Evolutionary conservation across 2,888 invertebrate genomes (phyloP).

Genomic region (Dromius quadrimaculatus): DNA sequence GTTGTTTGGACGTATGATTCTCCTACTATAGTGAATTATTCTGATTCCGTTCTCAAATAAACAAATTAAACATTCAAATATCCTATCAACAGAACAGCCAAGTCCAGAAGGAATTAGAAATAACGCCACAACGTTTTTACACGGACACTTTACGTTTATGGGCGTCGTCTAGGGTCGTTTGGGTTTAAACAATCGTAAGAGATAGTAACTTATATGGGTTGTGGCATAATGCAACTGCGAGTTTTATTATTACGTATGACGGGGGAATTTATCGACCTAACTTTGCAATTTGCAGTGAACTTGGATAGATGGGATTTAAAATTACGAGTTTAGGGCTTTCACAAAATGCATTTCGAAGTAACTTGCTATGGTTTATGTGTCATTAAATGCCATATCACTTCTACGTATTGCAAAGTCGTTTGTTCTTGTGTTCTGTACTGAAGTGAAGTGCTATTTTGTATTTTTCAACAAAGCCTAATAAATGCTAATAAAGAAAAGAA

Average conservation of each 20-base stretch:
- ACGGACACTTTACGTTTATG: slow-evolving; percentile 20
- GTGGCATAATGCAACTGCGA: slow-evolving; percentile 27
- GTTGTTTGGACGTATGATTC: too few species aligned
- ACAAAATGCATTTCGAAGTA: slow-evolving; percentile 11
- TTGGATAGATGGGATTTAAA: slow-evolving; percentile 27
- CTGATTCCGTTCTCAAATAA: too few species aligned
- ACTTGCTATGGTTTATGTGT: slow-evolving; percentile 15
- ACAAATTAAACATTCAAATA: slow-evolving; percentile 40
- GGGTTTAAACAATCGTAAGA: slow-evolving; percentile 33
- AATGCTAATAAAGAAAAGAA: too few species aligned
- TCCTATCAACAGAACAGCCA: slow-evolving; percentile 25
- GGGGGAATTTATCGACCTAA: slow-evolving; percentile 24
- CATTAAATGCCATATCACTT: too few species aligned
- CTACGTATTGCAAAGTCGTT: too few species aligned
- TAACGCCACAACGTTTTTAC: slow-evolving; percentile 29
- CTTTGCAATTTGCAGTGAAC: slow-evolving; percentile 36
- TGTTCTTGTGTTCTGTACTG: background rate
- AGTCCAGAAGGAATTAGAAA: slow-evolving; percentile 32
- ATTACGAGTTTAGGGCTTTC: slow-evolving; percentile 1
- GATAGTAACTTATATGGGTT: slow-evolving; percentile 28
- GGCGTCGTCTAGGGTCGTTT: slow-evolving; percentile 7
- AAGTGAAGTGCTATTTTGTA: background rate
- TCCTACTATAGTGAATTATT: too few species aligned
- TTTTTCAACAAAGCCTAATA: too few species aligned
- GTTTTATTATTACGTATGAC: slow-evolving; percentile 26